Base-by-base conservation (phyloP, 2,113 vertebrate genomes). In the Pterocles gutturalis region DNA sequence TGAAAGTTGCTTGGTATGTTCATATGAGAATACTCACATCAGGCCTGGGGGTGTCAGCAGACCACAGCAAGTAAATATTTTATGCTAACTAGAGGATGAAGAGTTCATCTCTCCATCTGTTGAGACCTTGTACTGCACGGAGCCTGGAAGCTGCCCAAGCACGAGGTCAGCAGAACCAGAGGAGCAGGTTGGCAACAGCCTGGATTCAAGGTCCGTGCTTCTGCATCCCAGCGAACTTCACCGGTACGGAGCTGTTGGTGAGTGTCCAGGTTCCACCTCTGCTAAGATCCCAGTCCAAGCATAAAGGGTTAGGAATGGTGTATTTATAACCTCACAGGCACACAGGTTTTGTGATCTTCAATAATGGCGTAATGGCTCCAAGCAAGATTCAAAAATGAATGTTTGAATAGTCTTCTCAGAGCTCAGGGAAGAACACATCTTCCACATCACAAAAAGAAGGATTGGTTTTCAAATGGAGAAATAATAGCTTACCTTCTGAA, bases 241-340 rank as follows among this genome's bases (percentile, higher is more conserved):
- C 20, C 8, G 2, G 1, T 22, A 16, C 10, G 14, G 77, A 83
- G 51, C 10, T 0, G 0, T n/a, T 57, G 34, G 5, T 62, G 13
- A 49, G 13, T 16, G 13, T 31, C 18, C 20, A 61, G 21, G 73
- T 69, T n/a, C n/a, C 14, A 51, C 26, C 29, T 49, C 49, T 90
- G 49, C 12, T 62, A 75, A 73, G 18, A 81, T 21, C 6, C 17
- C 25, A 62, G 28, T 9, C 12, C 13, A 54, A 87, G 17, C 25
- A 25, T 53, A 60, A 72, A 33, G 12, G 13, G 48, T 61, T 61
- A 54, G 19, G 21, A 64, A 62, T 11, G 9, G 8, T 71, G 16
- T 22, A 64, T 29, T 87, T 85, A 61, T 36, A n/a, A 76, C 45
- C 13, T 49, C 25, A n/a, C 2, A 36, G 15, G 17, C 20, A 82